phyloP scores from a whole-genome alignment of 2,888 invertebrate genomes.

The Eupithecia vulgata region DNA sequence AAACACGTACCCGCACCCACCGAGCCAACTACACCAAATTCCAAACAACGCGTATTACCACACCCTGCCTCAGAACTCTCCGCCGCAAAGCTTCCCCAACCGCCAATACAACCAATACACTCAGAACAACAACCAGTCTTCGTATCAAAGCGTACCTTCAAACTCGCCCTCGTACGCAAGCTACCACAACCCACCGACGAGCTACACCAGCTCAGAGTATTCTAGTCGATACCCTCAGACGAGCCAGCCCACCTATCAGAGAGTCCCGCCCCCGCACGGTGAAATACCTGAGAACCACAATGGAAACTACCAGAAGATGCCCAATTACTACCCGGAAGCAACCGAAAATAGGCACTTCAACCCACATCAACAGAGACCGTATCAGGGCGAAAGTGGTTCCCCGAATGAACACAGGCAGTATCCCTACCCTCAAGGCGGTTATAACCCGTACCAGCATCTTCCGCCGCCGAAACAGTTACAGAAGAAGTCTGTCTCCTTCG shows the following conservation, averaged over 20 bases:
- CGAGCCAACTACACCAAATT: conserved; percentile 66
- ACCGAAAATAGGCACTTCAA: conserved; percentile 68
- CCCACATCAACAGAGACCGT: conserved; percentile 70
- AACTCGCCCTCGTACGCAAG: conserved; percentile 76
- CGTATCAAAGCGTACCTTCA: conserved; percentile 80
- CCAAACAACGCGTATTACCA: conserved; percentile 76
- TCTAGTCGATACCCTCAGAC: conserved; percentile 82
- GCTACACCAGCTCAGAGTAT: conserved; percentile 76
- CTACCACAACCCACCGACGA: conserved; percentile 81
- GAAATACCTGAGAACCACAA: conserved; percentile 71
- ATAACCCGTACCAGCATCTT: conserved; percentile 86
- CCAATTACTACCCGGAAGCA: conserved; percentile 70
- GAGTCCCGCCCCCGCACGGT: conserved; percentile 85
- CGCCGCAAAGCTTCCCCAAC: conserved; percentile 56
- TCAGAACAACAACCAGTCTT: conserved; percentile 54
- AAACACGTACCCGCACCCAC: conserved; percentile 71
- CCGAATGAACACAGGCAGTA: conserved; percentile 63
- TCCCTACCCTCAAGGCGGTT: conserved; percentile 69
- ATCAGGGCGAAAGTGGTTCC: conserved; percentile 61
- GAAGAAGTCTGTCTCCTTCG: conserved; percentile 89
- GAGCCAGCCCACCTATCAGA: conserved; percentile 79
- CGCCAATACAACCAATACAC: conserved; percentile 58
- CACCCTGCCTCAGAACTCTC: conserved; percentile 67
- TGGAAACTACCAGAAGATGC: conserved; percentile 72
- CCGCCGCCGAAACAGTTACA: conserved; percentile 85